phyloP scores from a whole-genome alignment of 2,888 invertebrate genomes.

The Xylota segnis region DNA sequence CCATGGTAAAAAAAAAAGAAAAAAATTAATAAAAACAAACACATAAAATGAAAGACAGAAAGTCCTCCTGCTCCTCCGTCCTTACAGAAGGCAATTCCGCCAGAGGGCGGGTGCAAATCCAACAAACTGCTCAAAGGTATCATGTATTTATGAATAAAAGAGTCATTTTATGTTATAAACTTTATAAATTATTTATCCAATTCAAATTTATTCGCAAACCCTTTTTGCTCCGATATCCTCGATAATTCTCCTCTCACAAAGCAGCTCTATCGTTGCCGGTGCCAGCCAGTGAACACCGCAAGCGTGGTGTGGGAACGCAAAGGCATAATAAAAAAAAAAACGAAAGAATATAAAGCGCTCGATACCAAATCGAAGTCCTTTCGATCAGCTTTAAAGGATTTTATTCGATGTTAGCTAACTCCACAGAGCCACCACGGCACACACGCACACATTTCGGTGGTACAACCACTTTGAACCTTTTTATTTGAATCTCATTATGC shows the following conservation, averaged over 20 bases:
- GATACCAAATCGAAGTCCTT: conserved; percentile 67
- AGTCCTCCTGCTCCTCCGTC: not conserved
- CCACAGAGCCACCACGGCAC: conserved; percentile 25
- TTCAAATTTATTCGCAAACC: conserved; percentile 75
- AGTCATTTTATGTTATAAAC: conserved; percentile 73
- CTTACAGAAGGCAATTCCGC: conserved; percentile 43
- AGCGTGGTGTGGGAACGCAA: conserved; percentile 33
- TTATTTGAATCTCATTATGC: conserved; percentile 76
- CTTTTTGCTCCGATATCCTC: conserved; percentile 54
- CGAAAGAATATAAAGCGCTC: conserved; percentile 64
- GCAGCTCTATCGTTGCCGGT: conserved; percentile 24
- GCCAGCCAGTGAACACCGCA: conserved; percentile 15
- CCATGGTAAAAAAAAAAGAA: conserved; percentile 6
- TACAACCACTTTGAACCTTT: conserved; percentile 74
- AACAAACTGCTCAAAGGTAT: conserved; percentile 70
- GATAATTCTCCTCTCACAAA: conserved; percentile 46
- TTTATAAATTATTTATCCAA: conserved; percentile 75
- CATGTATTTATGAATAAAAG: conserved; percentile 76
- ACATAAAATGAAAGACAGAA: conserved; percentile 27
- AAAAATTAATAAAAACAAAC: conserved; percentile 29
- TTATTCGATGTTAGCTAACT: conserved; percentile 72
- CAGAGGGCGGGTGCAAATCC: conserved; percentile 58
- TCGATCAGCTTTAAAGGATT: conserved; percentile 75
- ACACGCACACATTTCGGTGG: conserved; percentile 60
- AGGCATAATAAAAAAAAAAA: too few relatives aligned